Base-by-base conservation (phyloP, 2,797 vertebrate species). In the Hirundo rustica region DNA sequence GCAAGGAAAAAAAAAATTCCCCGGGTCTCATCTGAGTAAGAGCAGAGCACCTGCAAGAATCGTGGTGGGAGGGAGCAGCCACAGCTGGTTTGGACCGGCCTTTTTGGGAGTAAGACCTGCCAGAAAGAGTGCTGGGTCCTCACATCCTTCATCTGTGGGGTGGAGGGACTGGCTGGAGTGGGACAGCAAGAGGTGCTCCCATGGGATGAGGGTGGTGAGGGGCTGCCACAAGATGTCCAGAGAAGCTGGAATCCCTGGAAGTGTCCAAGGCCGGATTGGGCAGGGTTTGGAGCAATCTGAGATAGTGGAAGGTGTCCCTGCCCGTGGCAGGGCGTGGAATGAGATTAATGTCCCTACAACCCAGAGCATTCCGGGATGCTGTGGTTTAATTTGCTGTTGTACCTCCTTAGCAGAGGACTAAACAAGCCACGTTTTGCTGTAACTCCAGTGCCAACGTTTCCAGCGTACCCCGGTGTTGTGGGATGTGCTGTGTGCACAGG, bases 191-290 rank as follows among this genome's bases (percentile, higher is more conserved):
- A 54, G 16, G 9, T 4, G 20, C 7, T 61, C 5, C 34, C 47
- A 5, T 0, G 7, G 16, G 30, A 32, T 0, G 0, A 16, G 34
- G 22, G 14, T 58, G 58, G 10, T 20, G 57, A 51, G 57, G 29
- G 27, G 11, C 55, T 76, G 50, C 29, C 32, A n/a, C 20, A 38
- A 6, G 19, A 10, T 50, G 9, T 7, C 8, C 72, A 40, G 40
- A 36, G 7, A 2, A 47, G 17, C 38, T 76, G 47, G 40, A 21
- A 27, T 54, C 26, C 34, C 30, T 84, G 60, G 13, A 3, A 66
- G 11, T 42, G 34, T 36, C 40, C 34, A 9, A 29, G 47, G 22
- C 6, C 8, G 3, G 25, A 1, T 0, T 53, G 72, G 57, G 45
- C 0, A 0, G 38, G 51, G 8, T 19, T 83, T 70, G 44, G 51